Evolutionary conservation across 2,888 invertebrate species (phyloP), one percentile per base, ranked within the genome.

Genomic region (Rhagophthalmus giganteus): DNA sequence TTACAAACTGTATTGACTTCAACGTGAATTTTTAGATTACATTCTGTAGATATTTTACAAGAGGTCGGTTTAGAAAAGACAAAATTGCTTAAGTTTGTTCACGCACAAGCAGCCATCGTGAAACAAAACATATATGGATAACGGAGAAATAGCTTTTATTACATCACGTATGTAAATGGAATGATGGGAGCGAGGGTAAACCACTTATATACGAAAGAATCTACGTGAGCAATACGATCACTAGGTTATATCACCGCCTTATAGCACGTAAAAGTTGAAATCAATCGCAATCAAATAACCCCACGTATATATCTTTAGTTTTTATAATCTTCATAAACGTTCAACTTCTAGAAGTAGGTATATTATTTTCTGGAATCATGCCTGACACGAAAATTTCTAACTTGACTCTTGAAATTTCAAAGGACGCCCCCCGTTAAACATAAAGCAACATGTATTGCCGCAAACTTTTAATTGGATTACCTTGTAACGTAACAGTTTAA

Each of bases 131-230:
- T 57, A 51, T 46, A 53, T 55, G 50, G 42, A 46, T 42, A 42
- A 16, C 37, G 32, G 47, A 33, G 32, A 49, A 54, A 57, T 54
- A 53, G 58, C 52, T 60, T 60, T 60, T 60, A 60, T 60, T 55
- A 55, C 56, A 58, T 58, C 60, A 58, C 60, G 58, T 60, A 60
- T 58, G 60, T 57, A 60, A 60, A 60, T 60, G 54, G 52, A 46
- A 55, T 53, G 58, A 44, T 50, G 42, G 53, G 34, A 48, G 53
- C 49, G 53, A 54, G 55, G 49, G 53, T 57, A 58, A 58, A 52
- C 57, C 56, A 46, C 55, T 51, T 55, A 48, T 45, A 45, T 51
- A 39, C 27, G 51, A 51, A 45, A 51, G 51, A 51, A 51, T 51
- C 44, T 44, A 51, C 51, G 51, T 51, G 51, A 44, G 38, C 39